Evolutionary conservation across 2,888 invertebrate species (phyloP), one percentile per base, ranked within the genome.

Genomic region (Thymelicus lineola): DNA sequence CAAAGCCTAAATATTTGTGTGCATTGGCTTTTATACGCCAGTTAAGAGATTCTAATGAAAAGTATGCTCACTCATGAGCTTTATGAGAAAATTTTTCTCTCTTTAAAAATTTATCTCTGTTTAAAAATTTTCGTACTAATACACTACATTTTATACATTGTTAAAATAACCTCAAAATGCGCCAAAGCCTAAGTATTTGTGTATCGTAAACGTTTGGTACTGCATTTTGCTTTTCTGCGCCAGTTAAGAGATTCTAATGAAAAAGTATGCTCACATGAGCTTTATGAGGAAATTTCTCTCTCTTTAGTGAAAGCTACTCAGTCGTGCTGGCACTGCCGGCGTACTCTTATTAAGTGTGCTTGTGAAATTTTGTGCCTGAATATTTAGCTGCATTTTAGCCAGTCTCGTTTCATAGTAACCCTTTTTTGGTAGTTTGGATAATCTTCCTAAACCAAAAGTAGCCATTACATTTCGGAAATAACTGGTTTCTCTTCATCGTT

Each of bases 161-260:
- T 55, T 68, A 66, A 74, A 74, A 73, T 74, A 71, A 74, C 70
- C 70, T 62, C 63, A 42, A 68, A 74, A 74, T 74, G 71, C 73
- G 68, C 74, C 74, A 70, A 73, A 53, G 73, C 66, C 69, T 72
- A 74, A 72, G 69, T 73, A 74, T 73, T 70, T 65, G 72, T 66
- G 66, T 59, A 66, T 66, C 66, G 66, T 59, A 59, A 60, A 60
- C 53, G 50, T 20, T 55, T 15, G 17, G 12, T 50, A 50, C 58
- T 46, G 58, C 60, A 60, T 53, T 67, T 67, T 67, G 66, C 66
- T 60, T 60, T 67, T 53, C 60, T 53, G 42, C 66, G 60, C 20
- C 66, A 60, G 66, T 66, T 66, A 50, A 60, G 66, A 60, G 60
- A 60, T 60, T 59, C 66, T 66, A 66, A 66, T 60, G 66, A 66